Conservation (phyloP, 2,888 invertebrate species). For the Taphrorychus bicolor region DNA sequence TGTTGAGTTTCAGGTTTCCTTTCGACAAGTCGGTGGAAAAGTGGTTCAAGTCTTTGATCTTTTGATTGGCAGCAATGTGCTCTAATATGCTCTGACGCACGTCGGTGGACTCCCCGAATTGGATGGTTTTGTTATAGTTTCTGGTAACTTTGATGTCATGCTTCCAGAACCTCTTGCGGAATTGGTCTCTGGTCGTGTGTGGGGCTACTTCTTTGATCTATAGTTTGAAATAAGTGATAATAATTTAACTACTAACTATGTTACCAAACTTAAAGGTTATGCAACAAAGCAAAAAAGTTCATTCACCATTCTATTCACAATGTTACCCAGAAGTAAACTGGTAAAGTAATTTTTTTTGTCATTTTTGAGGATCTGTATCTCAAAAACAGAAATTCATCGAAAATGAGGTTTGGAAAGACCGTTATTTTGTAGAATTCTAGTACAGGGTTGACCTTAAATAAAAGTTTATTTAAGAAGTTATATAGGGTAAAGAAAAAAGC, state of each 20-base stretch:
- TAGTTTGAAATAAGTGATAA: conserved; percentile 24
- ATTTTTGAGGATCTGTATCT: no score
- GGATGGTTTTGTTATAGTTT: conserved; percentile 62
- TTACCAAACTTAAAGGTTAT: no score
- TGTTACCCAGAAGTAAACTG: no score
- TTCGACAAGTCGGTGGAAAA: conserved; percentile 49
- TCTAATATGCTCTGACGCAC: conserved; percentile 52
- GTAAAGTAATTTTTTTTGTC: no score
- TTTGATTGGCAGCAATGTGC: conserved; percentile 52
- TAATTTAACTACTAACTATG: not conserved
- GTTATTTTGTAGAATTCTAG: no score
- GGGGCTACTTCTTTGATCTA: conserved; percentile 71
- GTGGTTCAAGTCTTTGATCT: conserved; percentile 39
- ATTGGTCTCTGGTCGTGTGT: conserved; percentile 60
- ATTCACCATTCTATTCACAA: no score
- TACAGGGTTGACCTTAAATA: no score
- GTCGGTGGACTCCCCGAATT: conserved; percentile 52
- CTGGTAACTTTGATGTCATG: conserved; percentile 69
- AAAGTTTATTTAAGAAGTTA: no score
- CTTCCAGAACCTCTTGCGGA: conserved; percentile 65
- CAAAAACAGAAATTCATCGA: no score
- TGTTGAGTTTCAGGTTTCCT: conserved; percentile 41
- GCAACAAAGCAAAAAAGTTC: no score
- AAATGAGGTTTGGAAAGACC: no score
- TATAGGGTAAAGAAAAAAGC: no score